Base-by-base conservation (phyloP, 2,888 invertebrate species). In the Eulithis testata region DNA sequence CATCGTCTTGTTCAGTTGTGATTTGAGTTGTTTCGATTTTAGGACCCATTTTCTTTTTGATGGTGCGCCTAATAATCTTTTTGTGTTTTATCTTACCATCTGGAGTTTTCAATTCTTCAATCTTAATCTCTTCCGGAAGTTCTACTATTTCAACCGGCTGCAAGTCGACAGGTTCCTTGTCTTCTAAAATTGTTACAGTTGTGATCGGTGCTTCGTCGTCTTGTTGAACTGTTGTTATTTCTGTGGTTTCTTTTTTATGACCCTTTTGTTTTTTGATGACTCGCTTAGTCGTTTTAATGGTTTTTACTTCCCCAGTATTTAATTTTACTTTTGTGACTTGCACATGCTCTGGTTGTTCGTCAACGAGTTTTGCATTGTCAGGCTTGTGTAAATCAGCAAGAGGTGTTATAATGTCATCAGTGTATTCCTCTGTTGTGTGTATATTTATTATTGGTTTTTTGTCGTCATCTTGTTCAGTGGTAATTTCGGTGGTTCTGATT, bases 11-110 rank as follows among this genome's bases (percentile, higher is more conserved):
- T 65, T 81, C 71, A 27, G 78, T 36, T 65, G 73, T 72, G 76
- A 85, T 73, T 78, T 87, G 47, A 68, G 84, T 74, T 72, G 88
- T 76, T 76, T 87, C 81, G 65, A 89, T 68, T 69, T 81, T 82
- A 44, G 74, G 76, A 21, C 80, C 86, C 44, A 80, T 72, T 69
- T 82, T 77, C 69, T 80, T 75, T 54, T 83, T 85, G 31, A 78
- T 82, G 0, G 79, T 73, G 66, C 65, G 61, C 79, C 75, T 60
- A 73, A 73, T 45, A 63, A 74, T 87, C 56, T 62, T 69, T 54
- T 66, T 71, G 2, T 66, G 63, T 60, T 64, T 71, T 0, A 64
- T 27, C 69, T 71, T 73, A 68, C 73, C 73, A 0, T 73, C 71
- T 5, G 81, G 73, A 0, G 75, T 70, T 2, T 57, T 9, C 14